Percentiles rank a stretch among this genome's conserved stretches.
These are phyloP conservation scores for Acromyrmex echinatior DNA, from an alignment of 1,140 invertebrate genomes.

Conservation along the genomic window DNA sequence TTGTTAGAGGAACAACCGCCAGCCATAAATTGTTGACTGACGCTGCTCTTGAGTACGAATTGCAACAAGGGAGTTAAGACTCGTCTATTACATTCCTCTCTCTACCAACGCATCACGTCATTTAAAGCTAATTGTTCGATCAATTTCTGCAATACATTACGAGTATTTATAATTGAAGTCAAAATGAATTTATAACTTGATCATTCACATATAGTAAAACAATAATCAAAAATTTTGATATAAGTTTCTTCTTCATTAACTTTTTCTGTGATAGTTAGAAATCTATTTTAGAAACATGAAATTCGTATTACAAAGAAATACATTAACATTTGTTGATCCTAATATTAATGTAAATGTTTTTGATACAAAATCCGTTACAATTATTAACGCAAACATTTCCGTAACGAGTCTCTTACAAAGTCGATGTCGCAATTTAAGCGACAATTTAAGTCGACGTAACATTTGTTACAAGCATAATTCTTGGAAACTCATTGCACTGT, in stretches of 20 bases:
- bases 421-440: conserved; percentile 31
- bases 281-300: background rate
- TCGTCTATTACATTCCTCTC: conserved; percentile 19
- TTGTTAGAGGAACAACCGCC: conserved; percentile 68
- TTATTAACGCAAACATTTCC: background rate
- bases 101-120: conserved; percentile 50
- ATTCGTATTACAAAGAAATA: background rate
- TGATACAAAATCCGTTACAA: background rate
- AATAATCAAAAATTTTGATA: background rate
- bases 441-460: background rate
- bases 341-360: background rate
- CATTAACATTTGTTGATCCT: background rate
- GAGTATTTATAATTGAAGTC: background rate
- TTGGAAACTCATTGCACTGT: conserved; percentile 7
- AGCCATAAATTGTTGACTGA: conserved; percentile 71
- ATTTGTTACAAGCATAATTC: conserved; percentile 28
- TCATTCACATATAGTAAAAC: background rate
- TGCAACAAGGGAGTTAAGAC: conserved; percentile 59
- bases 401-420: background rate
- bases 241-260: background rate
- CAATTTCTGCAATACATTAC: conserved; percentile 16
- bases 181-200: conserved; percentile 1
- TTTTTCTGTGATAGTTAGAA: background rate
- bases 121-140: conserved; percentile 72
- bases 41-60: conserved; percentile 57